Base-by-base conservation (phyloP, 2,888 invertebrate species). In the Pheosia tremula region DNA sequence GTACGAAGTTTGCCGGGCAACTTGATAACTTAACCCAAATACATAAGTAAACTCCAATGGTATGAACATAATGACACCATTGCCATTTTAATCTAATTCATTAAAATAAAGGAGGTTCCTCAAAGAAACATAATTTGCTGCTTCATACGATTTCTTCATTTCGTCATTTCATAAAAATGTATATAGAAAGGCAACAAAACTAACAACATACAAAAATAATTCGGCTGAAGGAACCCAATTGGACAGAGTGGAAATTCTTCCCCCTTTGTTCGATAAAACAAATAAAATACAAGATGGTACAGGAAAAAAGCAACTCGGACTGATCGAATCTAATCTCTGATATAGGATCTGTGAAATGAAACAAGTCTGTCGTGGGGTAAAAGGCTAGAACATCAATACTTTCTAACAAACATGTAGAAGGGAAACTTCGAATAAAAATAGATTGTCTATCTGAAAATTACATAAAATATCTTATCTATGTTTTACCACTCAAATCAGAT, bases 181-280 rank as follows among this genome's bases (percentile, higher is more conserved):
- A 45, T 41, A 41, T 10, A n/a, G 47, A 47, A 7, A 52, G 10
- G 8, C 52, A 8, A 8, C 52, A 67, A 62, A 63, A 75, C 72
- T 72, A 74, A 70, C 73, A 68, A 62, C 60, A 65, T 66, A 60
- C 50, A 54, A 64, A 75, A 72, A 74, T 72, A 68, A 68, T 68
- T 72, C 68, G 8, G 57, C 65, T 37, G 39, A 53, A 66, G 61
- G 61, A 66, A 63, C 66, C 69, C 60, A 64, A 70, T 75, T 67
- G 62, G 62, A 68, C 65, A 61, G 67, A 74, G 66, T 60, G 67
- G 57, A 68, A 72, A 70, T 62, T 66, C 63, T 68, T 56, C 57
- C 62, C 60, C 56, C 58, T 55, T 58, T 59, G 56, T 60, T 65
- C 58, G 64, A 67, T 74, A 72, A 72, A 75, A 74, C 73, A 75